A percentile compares a stretch with the other conserved stretches of the same genome.
Conservation (phyloP, 2,113 vertebrate species). For the Tonatia bakeri region DNA sequence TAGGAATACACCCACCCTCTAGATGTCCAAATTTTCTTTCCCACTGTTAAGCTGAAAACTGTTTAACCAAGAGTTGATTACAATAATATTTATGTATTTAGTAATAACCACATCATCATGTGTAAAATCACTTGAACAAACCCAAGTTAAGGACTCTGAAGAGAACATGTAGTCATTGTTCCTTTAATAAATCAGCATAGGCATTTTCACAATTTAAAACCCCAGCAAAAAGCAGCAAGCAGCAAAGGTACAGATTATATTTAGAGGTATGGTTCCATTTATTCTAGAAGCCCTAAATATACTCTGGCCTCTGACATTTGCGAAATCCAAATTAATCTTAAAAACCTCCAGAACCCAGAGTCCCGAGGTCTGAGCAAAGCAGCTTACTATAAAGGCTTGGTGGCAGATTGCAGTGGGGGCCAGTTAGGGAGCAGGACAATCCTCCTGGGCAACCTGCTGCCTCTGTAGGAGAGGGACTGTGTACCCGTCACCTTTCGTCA, state of each 20-base stretch:
- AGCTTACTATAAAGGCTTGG: background rate
- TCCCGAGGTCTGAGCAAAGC: background rate
- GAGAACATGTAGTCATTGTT: background rate
- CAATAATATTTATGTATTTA: background rate
- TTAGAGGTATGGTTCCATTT: background rate
- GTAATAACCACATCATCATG: background rate
- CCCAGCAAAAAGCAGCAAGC: background rate
- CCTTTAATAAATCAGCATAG: background rate
- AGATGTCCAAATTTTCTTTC: background rate
- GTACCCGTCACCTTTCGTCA: background rate
- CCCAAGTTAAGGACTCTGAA: conserved; percentile 28
- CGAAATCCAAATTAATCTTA: background rate
- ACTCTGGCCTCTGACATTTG: background rate
- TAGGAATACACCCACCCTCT: background rate
- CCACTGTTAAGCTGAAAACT: background rate
- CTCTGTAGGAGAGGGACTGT: background rate
- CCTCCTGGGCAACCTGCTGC: too few relatives aligned
- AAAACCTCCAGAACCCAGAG: background rate
- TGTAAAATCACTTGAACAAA: conserved; percentile 25
- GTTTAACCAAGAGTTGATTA: background rate
- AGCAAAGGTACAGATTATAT: background rate
- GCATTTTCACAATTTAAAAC: background rate
- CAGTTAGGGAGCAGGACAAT: background rate
- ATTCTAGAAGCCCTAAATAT: background rate
- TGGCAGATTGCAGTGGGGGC: background rate